These are phyloP conservation scores for Haliclona indistincta DNA, from an alignment of 37 sponge, comb jelly and placozoan species.

Conservation along the genomic window DNA sequence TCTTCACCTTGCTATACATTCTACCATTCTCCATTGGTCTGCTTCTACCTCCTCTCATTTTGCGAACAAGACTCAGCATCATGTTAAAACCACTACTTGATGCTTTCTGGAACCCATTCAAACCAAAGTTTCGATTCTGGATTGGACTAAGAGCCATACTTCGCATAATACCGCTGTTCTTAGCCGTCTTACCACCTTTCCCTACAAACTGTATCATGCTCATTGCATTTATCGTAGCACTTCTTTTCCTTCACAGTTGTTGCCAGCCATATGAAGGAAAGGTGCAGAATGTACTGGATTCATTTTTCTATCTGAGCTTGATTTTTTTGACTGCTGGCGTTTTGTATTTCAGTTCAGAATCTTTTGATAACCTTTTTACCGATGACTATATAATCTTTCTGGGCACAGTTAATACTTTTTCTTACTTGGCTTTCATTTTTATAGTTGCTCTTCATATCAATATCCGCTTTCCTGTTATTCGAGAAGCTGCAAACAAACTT, in stretches of 20 bases:
- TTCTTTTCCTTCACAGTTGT: neutral
- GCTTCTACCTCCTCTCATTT: slow-evolving; percentile 7
- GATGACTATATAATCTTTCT: no score
- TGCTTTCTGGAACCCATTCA: slow-evolving; percentile 35
- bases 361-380: no score
- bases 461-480: no score
- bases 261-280: neutral
- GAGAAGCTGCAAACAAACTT: no score
- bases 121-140: slow-evolving; percentile 36
- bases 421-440: no score
- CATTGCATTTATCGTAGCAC: neutral
- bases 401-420: no score
- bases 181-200: neutral
- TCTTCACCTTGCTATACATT: slow-evolving; percentile 33
- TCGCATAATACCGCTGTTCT: slow-evolving; percentile 1
- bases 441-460: no score
- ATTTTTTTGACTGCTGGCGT: slow-evolving; percentile 2
- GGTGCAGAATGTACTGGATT: neutral
- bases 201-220: neutral
- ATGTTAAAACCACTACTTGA: slow-evolving; percentile 41
- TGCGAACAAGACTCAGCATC: neutral
- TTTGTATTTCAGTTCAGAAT: no score
- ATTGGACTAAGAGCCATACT: slow-evolving; percentile 22
- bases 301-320: slow-evolving; percentile 5
- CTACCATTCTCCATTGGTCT: slow-evolving; percentile 37